These are phyloP conservation scores for Tromatobia lineatoria DNA, from an alignment of 2,888 invertebrate genomes.

Conservation along the genomic window DNA sequence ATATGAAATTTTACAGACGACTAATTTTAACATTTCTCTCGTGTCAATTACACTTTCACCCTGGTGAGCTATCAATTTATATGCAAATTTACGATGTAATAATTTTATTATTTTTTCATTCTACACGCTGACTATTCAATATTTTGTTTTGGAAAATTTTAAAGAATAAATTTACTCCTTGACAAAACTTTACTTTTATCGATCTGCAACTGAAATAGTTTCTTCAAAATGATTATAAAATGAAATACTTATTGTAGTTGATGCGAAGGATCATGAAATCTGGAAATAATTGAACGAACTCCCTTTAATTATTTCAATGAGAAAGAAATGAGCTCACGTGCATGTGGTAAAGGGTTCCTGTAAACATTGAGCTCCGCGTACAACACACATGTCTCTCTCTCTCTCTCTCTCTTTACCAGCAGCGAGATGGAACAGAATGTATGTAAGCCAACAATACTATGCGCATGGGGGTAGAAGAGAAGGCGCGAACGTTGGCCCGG, in stretches of 20 bases:
- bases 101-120: not conserved
- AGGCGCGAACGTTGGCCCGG: slow-evolving; percentile 66
- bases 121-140: not conserved
- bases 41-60: not conserved
- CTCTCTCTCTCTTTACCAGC: not conserved
- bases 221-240: no score
- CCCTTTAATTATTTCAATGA: not conserved
- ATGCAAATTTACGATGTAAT: not conserved
- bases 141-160: no score
- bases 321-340: not conserved
- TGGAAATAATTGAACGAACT: not conserved
- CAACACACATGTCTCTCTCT: not conserved
- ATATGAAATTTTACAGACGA: slow-evolving; percentile 55
- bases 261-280: not conserved
- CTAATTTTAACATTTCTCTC: slow-evolving; percentile 7
- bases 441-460: slow-evolving; percentile 18
- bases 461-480: slow-evolving; percentile 62
- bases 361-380: not conserved
- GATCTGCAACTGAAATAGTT: no score
- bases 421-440: slow-evolving; percentile 3
- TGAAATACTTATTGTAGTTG: no score
- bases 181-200: no score
- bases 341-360: not conserved
- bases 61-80: not conserved
- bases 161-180: no score